Base-by-base conservation (phyloP, 2,888 invertebrate species). In the Stomorhina lunata region DNA sequence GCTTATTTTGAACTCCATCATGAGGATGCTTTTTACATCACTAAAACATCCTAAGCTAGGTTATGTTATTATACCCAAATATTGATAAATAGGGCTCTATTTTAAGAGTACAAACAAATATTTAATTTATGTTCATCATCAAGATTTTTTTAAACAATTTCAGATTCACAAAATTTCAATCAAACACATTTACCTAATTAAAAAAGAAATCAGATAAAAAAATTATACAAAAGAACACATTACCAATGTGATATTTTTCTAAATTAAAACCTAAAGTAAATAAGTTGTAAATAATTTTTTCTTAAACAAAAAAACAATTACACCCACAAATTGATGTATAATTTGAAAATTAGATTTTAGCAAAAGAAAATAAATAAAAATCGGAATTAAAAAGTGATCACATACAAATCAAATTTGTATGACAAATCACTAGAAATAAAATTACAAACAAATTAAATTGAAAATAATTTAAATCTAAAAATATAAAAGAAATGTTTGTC, bases 321-420 rank as follows among this genome's bases (percentile, higher is more conserved):
- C 22, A 48, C n/a, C 40, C 10, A 17, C 12, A 53, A 68, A 61
- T 37, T n/a, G 43, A 15, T 48, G 27, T 22, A 17, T 29, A 34
- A 63, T 9, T 77, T 40, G 29, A 6, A 25, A 53, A 57, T 71
- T 65, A 65, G 12, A 27, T 37, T 15, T 37, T 10, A 55, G 20
- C 2, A 25, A 61, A 34, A 50, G 29, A n/a, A 22, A 37, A n/a
- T 10, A 29, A 66, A 1, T 43, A 50, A 72, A 63, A 69, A 61
- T 27, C 29, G 1, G 10, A 63, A 55, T 20, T 10, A 37, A 29
- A 37, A 63, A 63, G 69, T 78, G 75, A 57, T 75, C 57, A 34
- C 15, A 32, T 48, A n/a, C 82, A 82, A 82, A 82, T 79, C 5
- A 75, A 79, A 82, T 82, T 82, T 82, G 82, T 59, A 61, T 53